Percentiles rank a stretch among this genome's conserved stretches.
Conservation (phyloP, 2,888 invertebrate species). For the Oeneis ivallda region DNA sequence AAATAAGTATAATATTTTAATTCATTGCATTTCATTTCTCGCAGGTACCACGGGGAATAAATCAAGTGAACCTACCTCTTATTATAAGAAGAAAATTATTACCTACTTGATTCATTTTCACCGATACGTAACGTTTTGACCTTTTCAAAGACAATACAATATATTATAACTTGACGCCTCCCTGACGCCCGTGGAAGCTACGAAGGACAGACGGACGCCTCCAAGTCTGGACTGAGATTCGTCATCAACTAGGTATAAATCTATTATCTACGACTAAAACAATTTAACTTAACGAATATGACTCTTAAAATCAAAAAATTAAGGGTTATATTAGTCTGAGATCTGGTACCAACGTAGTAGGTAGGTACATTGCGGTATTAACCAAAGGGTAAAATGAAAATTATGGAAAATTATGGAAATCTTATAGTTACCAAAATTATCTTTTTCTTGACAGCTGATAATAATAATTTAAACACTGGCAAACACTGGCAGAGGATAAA, state of each 20-base stretch:
- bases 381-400: slow-evolving; percentile 10
- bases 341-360: neutral
- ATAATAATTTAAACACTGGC: no score
- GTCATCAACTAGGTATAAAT: no score
- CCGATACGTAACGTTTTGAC: neutral
- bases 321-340: neutral
- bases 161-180: no score
- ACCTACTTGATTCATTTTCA: neutral
- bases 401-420: no score
- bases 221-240: slow-evolving; percentile 25
- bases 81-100: no score
- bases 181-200: slow-evolving; percentile 10
- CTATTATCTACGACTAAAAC: slow-evolving; percentile 2
- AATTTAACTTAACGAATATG: neutral
- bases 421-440: no score
- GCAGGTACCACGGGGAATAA: no score
- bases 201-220: slow-evolving; percentile 24
- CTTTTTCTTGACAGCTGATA: no score
- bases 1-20: no score
- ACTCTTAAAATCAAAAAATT: neutral
- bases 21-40: neutral
- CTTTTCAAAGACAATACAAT: slow-evolving; percentile 9
- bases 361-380: no score
- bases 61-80: no score
- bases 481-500: no score